Conservation (phyloP, 2,888 invertebrate species). For the Napeogenes sylphis region DNA sequence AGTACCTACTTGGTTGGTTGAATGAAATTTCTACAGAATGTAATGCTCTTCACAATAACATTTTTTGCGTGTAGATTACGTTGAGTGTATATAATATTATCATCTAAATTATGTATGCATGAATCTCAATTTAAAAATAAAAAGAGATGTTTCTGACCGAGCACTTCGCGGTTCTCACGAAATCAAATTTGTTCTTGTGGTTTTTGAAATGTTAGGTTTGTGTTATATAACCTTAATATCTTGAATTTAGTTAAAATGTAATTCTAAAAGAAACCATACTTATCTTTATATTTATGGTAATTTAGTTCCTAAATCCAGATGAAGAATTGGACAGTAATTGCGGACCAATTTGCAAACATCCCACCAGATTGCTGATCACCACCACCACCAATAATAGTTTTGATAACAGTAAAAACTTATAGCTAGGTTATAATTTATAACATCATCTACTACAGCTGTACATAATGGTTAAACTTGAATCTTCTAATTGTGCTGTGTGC, state of each 20-base stretch:
- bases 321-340: background rate
- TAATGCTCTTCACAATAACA: no score
- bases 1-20: no score
- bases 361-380: constrained; percentile 3
- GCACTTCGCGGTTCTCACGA: constrained; percentile 21
- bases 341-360: constrained; percentile 8
- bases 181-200: constrained; percentile 25
- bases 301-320: background rate
- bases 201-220: constrained; percentile 20
- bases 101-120: background rate
- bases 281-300: background rate
- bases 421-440: background rate
- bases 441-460: no score
- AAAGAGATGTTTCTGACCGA: constrained; percentile 2
- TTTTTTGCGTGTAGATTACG: background rate
- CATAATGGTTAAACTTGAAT: no score
- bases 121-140: background rate
- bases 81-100: background rate
- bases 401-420: constrained; percentile 3
- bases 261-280: constrained; percentile 1
- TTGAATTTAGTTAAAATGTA: constrained; percentile 6
- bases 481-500: no score
- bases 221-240: no score
- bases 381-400: background rate
- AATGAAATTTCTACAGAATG: no score